Conservation (phyloP, 2,113 vertebrate genomes). For the Epinephelus moara region DNA sequence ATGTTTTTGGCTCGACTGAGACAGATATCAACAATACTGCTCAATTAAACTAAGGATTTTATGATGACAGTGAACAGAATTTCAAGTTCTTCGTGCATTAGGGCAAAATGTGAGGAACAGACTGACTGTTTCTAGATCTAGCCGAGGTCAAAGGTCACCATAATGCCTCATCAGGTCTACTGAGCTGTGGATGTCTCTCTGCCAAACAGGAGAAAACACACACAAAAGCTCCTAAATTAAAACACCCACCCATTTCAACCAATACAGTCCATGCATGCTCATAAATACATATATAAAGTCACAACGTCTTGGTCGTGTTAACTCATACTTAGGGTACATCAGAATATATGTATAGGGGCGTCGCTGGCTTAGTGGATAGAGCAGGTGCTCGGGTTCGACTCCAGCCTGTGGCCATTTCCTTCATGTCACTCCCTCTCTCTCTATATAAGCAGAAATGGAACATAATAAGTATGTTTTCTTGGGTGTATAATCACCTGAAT, state of each 20-base stretch:
- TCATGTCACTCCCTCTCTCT: too few relatives aligned
- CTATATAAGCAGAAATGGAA: too few relatives aligned
- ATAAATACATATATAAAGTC: background rate
- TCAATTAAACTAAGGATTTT: background rate
- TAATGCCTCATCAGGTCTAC: background rate
- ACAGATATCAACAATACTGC: too few relatives aligned
- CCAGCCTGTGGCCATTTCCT: too few relatives aligned
- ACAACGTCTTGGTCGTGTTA: background rate
- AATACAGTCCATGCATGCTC: background rate
- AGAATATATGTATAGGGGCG: background rate
- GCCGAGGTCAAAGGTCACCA: constrained; percentile 9
- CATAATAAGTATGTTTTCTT: too few relatives aligned
- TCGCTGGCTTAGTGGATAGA: too few relatives aligned
- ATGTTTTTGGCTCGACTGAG: too few relatives aligned
- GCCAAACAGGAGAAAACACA: constrained; percentile 6
- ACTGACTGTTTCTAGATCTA: background rate
- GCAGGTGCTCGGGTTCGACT: too few relatives aligned
- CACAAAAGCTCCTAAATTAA: background rate
- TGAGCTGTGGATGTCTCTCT: background rate
- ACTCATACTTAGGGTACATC: background rate
- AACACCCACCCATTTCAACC: background rate
- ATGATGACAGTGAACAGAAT: background rate
- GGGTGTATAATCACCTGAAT: too few relatives aligned
- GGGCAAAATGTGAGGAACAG: background rate
- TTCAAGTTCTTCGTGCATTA: background rate